A percentile compares a stretch with the other conserved stretches of the same genome.
Conservation (phyloP, 2,888 invertebrate genomes). For the Caenorhabditis sinica region DNA sequence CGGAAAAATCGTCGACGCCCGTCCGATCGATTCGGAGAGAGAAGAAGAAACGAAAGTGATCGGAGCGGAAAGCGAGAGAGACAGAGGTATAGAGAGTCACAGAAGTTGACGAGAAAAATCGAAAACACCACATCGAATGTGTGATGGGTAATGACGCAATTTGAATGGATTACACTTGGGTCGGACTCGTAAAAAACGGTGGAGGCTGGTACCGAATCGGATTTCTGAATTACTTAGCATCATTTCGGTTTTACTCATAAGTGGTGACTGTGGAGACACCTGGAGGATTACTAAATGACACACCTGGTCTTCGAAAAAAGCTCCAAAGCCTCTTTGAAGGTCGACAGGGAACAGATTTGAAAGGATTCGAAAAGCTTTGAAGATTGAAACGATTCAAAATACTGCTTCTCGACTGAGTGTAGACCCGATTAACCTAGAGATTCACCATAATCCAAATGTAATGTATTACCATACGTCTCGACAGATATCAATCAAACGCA, state of each 20-base stretch:
- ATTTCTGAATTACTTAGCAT: slow-evolving; percentile 9
- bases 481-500: neutral
- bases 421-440: neutral
- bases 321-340: slow-evolving; percentile 5
- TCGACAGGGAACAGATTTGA: slow-evolving; percentile 19
- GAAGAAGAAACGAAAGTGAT: slow-evolving; percentile 30
- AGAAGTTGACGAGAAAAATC: slow-evolving; percentile 46
- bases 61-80: slow-evolving; percentile 25
- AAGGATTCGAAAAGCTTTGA: slow-evolving; percentile 8
- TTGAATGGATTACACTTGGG: slow-evolving; percentile 64
- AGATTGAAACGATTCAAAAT: neutral
- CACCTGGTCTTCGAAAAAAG: slow-evolving; percentile 2
- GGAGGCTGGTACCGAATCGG: slow-evolving; percentile 48
- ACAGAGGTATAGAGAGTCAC: slow-evolving; percentile 7
- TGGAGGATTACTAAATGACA: slow-evolving; percentile 31
- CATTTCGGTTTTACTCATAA: neutral
- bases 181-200: slow-evolving; percentile 61
- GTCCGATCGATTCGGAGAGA: slow-evolving; percentile 13
- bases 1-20: slow-evolving; percentile 60
- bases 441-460: neutral
- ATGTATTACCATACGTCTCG: neutral
- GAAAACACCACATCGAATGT: slow-evolving; percentile 46
- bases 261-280: slow-evolving; percentile 13
- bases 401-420: neutral
- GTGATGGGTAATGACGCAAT: slow-evolving; percentile 66